These are phyloP conservation scores for Neolamprologus multifasciatus DNA, from an alignment of 2,797 vertebrate species.

Conservation along the genomic window DNA sequence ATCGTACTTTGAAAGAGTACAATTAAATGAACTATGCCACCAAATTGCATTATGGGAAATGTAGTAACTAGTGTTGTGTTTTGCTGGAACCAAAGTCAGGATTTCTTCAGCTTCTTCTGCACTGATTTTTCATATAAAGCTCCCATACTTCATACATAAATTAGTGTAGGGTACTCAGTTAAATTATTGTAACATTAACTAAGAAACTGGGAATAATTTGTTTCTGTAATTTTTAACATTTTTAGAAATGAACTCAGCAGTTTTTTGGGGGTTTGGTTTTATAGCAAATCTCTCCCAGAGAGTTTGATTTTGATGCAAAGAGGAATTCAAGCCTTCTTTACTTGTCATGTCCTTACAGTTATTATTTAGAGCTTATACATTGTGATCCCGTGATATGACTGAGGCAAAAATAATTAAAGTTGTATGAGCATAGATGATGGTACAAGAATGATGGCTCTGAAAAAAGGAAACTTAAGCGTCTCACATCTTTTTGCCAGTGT, in stretches of 20 bases:
- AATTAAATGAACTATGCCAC: background rate
- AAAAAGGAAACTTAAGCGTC: background rate
- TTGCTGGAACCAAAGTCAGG: background rate
- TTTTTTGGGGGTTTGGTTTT: background rate
- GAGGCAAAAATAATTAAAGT: background rate
- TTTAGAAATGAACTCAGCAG: background rate
- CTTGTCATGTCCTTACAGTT: background rate
- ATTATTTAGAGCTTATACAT: background rate
- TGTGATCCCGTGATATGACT: background rate
- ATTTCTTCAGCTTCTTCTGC: background rate
- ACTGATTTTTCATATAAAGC: background rate
- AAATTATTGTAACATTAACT: background rate
- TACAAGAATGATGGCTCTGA: background rate
- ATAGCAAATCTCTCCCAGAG: background rate
- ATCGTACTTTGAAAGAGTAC: background rate
- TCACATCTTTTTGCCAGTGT: background rate
- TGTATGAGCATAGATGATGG: background rate
- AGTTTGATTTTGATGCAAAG: conserved; percentile 4
- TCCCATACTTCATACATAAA: background rate
- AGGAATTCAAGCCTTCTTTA: background rate
- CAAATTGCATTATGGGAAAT: background rate
- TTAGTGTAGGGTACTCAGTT: background rate
- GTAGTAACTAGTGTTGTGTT: background rate
- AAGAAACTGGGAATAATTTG: background rate
- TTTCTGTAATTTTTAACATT: background rate